A percentile compares a stretch with the other conserved stretches of the same genome.
Conservation (phyloP, 2,888 invertebrate species). For the Apotomis capreana region DNA sequence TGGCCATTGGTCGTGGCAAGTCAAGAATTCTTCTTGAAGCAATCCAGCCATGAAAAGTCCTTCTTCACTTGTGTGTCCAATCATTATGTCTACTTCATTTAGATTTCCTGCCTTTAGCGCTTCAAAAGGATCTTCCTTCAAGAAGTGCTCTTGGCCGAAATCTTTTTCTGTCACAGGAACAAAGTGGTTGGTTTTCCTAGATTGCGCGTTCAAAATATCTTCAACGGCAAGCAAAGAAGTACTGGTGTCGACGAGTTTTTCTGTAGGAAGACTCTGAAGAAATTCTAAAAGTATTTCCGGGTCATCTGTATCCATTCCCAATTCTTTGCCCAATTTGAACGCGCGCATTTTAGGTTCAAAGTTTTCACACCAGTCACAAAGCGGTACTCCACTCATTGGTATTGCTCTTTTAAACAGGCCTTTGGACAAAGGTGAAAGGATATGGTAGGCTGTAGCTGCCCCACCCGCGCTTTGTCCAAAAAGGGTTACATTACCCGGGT, state of each 20-base stretch:
- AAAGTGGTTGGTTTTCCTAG: conserved; percentile 27
- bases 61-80: conserved; percentile 86
- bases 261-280: conserved; percentile 55
- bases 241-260: conserved; percentile 52
- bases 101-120: conserved; percentile 62
- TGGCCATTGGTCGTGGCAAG: conserved; percentile 15
- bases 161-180: conserved; percentile 36
- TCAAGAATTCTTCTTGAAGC: not conserved
- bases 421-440: conserved; percentile 59
- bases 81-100: conserved; percentile 82
- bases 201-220: conserved; percentile 41
- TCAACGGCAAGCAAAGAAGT: conserved; percentile 56
- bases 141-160: conserved; percentile 30
- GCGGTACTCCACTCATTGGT: conserved; percentile 57
- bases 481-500: conserved; percentile 58
- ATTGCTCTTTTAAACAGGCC: conserved; percentile 58
- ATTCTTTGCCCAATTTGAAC: conserved; percentile 56
- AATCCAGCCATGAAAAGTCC: conserved; percentile 59
- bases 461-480: conserved; percentile 64
- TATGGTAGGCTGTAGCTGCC: conserved; percentile 51
- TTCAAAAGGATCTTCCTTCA: conserved; percentile 31
- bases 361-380: conserved; percentile 57
- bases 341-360: conserved; percentile 56
- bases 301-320: conserved; percentile 58
- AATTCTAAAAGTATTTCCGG: conserved; percentile 57